Percentiles rank a stretch among this genome's conserved stretches.
Evolutionary conservation across 2,888 invertebrate species (phyloP).

Genomic region (Diaphora mendica): DNA sequence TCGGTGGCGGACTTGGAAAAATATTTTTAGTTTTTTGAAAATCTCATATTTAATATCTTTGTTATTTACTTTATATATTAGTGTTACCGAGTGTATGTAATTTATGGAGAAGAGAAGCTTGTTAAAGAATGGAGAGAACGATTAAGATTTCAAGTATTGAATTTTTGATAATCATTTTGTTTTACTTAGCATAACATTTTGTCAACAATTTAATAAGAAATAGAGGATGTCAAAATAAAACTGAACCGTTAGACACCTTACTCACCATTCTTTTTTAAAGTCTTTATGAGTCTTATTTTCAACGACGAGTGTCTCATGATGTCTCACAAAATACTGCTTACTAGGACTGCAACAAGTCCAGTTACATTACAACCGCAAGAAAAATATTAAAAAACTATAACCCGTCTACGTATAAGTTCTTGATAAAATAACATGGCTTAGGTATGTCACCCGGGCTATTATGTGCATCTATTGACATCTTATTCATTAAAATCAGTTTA

Average conservation of each 20-base stretch:
- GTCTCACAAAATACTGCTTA: neutral
- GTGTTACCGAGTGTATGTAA: neutral
- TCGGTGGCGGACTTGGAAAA: conserved; percentile 62
- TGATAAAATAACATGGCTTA: too few relatives aligned
- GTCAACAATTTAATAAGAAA: neutral
- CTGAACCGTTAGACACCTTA: neutral
- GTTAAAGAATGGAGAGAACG: neutral
- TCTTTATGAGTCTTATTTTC: neutral
- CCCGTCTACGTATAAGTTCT: too few relatives aligned
- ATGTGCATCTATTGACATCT: too few relatives aligned
- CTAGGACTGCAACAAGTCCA: neutral
- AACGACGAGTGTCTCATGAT: neutral
- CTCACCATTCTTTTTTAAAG: neutral
- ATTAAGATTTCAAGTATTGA: too few relatives aligned
- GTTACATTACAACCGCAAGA: neutral
- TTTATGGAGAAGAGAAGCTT: neutral
- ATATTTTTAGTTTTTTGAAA: neutral
- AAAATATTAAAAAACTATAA: too few relatives aligned
- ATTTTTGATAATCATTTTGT: too few relatives aligned
- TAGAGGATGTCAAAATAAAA: neutral
- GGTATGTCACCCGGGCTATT: too few relatives aligned
- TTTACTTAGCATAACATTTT: too few relatives aligned
- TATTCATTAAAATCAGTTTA: too few relatives aligned
- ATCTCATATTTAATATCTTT: neutral
- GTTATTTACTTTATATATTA: neutral